Percentiles rank a stretch among this genome's conserved stretches.
These are phyloP conservation scores for Mamestra configurata DNA, from an alignment of 1,140 invertebrate genomes.

Conservation along the genomic window DNA sequence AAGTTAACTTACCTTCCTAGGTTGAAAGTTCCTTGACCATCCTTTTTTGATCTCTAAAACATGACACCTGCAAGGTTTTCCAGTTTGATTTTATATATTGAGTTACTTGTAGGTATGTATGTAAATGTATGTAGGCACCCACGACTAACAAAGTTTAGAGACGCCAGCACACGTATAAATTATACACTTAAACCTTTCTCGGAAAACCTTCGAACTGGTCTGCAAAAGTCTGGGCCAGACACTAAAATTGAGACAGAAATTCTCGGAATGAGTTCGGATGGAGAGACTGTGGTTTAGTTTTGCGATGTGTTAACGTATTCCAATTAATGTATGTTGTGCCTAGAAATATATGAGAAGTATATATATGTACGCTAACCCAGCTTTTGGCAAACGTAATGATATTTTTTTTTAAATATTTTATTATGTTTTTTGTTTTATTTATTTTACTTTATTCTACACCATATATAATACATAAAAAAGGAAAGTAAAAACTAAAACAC, in stretches of 20 bases:
- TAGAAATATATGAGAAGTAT: too few relatives aligned
- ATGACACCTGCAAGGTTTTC: neutral
- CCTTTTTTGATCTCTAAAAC: neutral
- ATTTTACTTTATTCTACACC: too few relatives aligned
- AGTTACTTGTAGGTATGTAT: too few relatives aligned
- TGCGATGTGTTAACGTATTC: neutral
- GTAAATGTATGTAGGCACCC: too few relatives aligned
- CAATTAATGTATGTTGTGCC: too few relatives aligned
- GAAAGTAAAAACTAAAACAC: too few relatives aligned
- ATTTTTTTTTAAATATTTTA: too few relatives aligned
- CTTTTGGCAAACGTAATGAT: too few relatives aligned
- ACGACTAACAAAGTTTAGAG: constrained; percentile 23
- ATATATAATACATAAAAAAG: too few relatives aligned
- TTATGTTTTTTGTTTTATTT: too few relatives aligned
- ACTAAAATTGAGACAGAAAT: neutral
- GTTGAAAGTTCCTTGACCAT: neutral
- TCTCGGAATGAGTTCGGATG: neutral
- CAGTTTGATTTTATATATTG: neutral
- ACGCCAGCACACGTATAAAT: constrained; percentile 13
- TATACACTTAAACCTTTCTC: constrained; percentile 22
- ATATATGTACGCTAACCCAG: too few relatives aligned
- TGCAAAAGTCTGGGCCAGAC: neutral
- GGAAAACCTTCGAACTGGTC: neutral
- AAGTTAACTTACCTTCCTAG: too few relatives aligned
- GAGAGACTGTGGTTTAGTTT: neutral